phyloP scores from a whole-genome alignment of 2,888 invertebrate species.

The Latrodectus hesperus region DNA sequence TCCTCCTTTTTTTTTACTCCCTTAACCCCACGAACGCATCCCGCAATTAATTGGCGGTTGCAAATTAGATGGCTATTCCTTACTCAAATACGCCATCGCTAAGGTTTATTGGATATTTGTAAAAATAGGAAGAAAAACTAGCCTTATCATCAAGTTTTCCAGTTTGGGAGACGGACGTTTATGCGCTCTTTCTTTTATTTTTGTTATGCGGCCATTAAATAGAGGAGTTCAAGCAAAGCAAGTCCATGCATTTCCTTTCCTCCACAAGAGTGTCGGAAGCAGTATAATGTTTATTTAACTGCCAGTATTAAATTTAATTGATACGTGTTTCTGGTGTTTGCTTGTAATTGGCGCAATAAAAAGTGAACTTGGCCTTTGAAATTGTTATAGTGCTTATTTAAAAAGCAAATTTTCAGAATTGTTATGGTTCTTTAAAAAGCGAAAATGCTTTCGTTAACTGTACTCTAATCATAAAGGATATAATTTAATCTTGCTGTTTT shows the following conservation, averaged over 20 bases:
- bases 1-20: slow-evolving; percentile 1
- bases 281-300: background rate
- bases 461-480: background rate
- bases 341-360: slow-evolving; percentile 1
- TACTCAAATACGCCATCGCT: slow-evolving; percentile 21
- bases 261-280: background rate
- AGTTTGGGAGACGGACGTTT: background rate
- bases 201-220: background rate
- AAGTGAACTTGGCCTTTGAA: background rate
- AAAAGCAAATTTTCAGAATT: background rate
- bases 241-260: background rate
- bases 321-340: background rate
- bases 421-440: background rate
- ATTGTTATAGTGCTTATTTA: background rate
- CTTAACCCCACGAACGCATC: background rate
- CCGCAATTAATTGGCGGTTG: slow-evolving; percentile 57
- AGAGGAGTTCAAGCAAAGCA: background rate
- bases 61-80: slow-evolving; percentile 50
- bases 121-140: slow-evolving; percentile 27
- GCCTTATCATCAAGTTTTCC: background rate
- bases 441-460: background rate
- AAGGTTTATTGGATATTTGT: slow-evolving; percentile 34
- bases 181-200: background rate
- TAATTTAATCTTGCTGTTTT: no score
- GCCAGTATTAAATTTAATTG: slow-evolving; percentile 1